Base-by-base conservation (phyloP, 1,140 invertebrate genomes). In the Drosophila pallidifrons region DNA sequence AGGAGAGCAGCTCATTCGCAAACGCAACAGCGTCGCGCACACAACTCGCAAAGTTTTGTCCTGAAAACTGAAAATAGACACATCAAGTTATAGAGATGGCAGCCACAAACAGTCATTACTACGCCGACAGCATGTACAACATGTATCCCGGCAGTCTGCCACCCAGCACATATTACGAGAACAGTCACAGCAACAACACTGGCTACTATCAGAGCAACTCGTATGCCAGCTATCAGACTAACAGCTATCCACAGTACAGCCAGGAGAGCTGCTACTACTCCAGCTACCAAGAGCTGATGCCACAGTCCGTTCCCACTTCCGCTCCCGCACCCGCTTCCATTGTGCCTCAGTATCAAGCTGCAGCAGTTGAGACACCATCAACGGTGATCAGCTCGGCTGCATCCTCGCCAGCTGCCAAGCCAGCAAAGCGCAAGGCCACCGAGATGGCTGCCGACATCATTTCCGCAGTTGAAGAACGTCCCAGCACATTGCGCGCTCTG, bases 401-500 rank as follows among this genome's bases (percentile, higher is more conserved):
- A 32, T 5, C 32, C 32, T 32, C 35, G 8, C 35, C 35, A 38
- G 16, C 43, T 2, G 11, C 61, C 2, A 38, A 55, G 32, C 66
- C 87, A 15, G 59, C 71, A 3, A 92, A 92, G 54, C 91, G 91
- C 35, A 91, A 79, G 60, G 73, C 77, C 0, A 68, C 77, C 10
- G 82, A 82, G 8, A 69, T 49, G 0, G 92, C 93, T 5, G 81
- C 78, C 6, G 82, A 83, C 5, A 75, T 80, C 52, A 85, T 88
- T 25, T 85, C 87, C 25, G 78, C 77, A 52, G 75, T 89, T 0
- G 88, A 91, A 41, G 85, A 91, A 59, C 73, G 78, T 1, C 91
- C 88, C n/a, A 92, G 91, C 58, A 91, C 93, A 7, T 69, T 94
- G 58, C 77, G 94, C 11, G 93, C 93, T 1, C 80, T 94, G 66